phyloP scores from a whole-genome alignment of 2,888 invertebrate genomes.

The Argyresthia albistria region DNA sequence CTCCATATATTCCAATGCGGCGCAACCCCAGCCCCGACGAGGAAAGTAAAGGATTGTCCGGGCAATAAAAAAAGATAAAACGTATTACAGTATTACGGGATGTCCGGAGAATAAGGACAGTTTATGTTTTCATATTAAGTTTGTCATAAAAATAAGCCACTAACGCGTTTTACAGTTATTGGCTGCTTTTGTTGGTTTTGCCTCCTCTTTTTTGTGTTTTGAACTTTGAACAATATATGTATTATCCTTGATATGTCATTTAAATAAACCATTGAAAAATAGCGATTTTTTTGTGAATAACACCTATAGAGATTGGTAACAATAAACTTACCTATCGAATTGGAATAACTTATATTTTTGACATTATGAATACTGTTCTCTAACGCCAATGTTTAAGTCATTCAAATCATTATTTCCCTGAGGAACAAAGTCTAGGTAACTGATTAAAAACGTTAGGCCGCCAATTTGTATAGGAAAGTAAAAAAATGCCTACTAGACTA shows the following conservation, averaged over 20 bases:
- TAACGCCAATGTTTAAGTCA: too few relatives aligned
- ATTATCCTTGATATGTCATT: neutral
- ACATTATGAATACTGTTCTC: too few relatives aligned
- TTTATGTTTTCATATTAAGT: constrained; percentile 54
- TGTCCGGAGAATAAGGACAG: constrained; percentile 48
- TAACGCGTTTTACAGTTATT: constrained; percentile 36
- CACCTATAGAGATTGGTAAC: too few relatives aligned
- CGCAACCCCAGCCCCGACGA: constrained; percentile 21
- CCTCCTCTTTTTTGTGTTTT: neutral
- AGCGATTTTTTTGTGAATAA: too few relatives aligned
- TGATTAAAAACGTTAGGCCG: too few relatives aligned
- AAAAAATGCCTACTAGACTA: constrained; percentile 28
- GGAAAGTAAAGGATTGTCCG: constrained; percentile 42
- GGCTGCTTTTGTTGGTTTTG: constrained; percentile 10
- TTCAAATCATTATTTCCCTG: too few relatives aligned
- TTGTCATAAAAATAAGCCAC: constrained; percentile 46
- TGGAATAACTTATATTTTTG: too few relatives aligned
- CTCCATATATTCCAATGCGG: constrained; percentile 6
- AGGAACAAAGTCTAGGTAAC: too few relatives aligned
- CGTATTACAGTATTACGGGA: constrained; percentile 57
- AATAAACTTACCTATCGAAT: neutral
- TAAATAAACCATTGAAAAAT: neutral
- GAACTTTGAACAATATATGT: neutral
- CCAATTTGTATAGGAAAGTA: too few relatives aligned
- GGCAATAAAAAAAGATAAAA: constrained; percentile 52